Percentiles rank a stretch among this genome's conserved stretches.
phyloP scores from a whole-genome alignment of 2,797 vertebrate species.

The Thripadectes ignobilis region DNA sequence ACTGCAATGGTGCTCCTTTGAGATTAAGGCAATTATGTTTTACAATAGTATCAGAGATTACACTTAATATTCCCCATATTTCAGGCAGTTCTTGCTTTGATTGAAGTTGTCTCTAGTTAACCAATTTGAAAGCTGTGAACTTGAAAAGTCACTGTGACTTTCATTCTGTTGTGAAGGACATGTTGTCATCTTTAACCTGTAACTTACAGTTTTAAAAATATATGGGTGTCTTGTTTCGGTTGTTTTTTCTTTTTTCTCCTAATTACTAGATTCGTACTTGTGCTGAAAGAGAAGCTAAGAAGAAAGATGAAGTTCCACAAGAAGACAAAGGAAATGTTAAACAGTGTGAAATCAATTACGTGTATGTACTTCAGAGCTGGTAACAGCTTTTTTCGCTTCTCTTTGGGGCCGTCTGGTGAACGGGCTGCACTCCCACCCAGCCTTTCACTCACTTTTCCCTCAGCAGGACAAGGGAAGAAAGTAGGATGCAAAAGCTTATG shows the following conservation, averaged over 20 bases:
- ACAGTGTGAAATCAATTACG: slow-evolving; percentile 95
- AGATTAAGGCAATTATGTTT: background rate
- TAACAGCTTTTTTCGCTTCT: background rate
- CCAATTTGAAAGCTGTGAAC: background rate
- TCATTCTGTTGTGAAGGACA: background rate
- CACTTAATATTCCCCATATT: background rate
- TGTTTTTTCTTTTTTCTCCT: background rate
- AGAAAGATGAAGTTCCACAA: slow-evolving; percentile 90
- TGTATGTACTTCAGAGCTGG: slow-evolving; percentile 81
- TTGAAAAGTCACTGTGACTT: background rate
- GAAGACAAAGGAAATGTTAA: slow-evolving; percentile 96
- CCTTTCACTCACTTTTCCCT: background rate
- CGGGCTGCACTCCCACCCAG: background rate
- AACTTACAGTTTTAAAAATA: background rate
- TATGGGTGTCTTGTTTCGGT: background rate
- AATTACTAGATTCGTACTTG: slow-evolving; percentile 87
- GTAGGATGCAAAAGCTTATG: background rate
- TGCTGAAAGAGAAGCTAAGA: slow-evolving; percentile 86
- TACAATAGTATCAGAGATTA: background rate
- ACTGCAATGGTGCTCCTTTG: background rate
- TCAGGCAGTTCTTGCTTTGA: background rate
- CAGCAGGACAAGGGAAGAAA: background rate
- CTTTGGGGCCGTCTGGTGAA: rapidly evolving
- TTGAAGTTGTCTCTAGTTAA: background rate
- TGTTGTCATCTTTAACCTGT: background rate